Conservation (phyloP, 2,888 invertebrate genomes). For the Amorpha juglandis region DNA sequence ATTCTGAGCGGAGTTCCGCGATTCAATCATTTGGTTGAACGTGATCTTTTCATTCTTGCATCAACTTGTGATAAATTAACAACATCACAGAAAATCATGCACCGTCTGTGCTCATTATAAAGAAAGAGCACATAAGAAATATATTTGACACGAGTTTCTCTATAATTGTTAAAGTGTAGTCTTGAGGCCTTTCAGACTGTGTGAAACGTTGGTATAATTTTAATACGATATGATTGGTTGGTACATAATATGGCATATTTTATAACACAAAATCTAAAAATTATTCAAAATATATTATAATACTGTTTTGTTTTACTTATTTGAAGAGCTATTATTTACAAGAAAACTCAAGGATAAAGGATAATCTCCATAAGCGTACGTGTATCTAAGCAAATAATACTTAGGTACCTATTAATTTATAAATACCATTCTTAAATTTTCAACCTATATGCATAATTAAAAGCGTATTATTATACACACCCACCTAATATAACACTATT, state of each 20-base stretch:
- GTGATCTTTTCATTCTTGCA: conserved; percentile 60
- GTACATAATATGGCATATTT: no score
- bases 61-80: conserved; percentile 59
- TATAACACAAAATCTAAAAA: no score
- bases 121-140: conserved; percentile 31
- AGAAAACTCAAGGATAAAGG: no score
- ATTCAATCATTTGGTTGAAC: conserved; percentile 53
- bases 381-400: no score
- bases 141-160: conserved; percentile 1
- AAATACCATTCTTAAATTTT: background rate
- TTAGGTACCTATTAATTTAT: background rate
- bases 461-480: conserved; percentile 20
- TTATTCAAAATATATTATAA: no score
- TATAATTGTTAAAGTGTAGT: background rate
- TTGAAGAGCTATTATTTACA: no score
- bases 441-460: conserved; percentile 17
- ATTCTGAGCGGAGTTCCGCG: conserved; percentile 48
- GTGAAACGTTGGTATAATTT: background rate
- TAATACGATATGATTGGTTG: no score
- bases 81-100: conserved; percentile 56
- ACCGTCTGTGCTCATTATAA: conserved; percentile 18
- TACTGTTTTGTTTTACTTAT: no score
- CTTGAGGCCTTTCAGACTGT: background rate
- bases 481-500: conserved; percentile 38
- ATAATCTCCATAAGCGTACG: no score